Conservation (phyloP, 2,888 invertebrate genomes). For the Mesoligia furuncula region DNA sequence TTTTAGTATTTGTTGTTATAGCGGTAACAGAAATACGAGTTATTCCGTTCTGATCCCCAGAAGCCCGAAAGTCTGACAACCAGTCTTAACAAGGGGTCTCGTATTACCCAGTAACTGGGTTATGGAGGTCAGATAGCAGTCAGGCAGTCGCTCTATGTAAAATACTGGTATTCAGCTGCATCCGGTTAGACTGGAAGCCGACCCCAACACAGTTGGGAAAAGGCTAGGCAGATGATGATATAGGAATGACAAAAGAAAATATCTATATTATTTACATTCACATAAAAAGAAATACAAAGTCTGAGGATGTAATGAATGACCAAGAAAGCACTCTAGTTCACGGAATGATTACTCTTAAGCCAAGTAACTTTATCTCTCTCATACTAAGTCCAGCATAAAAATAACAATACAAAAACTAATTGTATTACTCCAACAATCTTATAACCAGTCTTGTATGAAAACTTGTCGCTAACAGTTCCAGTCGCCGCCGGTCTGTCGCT, state of each 20-base stretch:
- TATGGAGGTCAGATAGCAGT: no score
- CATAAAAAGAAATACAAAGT: neutral
- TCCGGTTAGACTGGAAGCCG: no score
- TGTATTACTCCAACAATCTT: slow-evolving; percentile 35
- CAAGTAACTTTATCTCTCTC: slow-evolving; percentile 17
- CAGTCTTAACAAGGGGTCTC: no score
- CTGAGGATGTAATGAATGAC: neutral
- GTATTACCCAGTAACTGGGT: no score
- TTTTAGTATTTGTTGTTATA: no score
- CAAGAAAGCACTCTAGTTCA: neutral
- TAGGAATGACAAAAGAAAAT: neutral
- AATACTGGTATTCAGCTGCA: no score
- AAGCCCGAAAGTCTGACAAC: no score
- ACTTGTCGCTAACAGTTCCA: slow-evolving; percentile 30
- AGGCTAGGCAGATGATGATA: no score
- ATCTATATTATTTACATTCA: neutral
- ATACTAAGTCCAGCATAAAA: slow-evolving; percentile 14
- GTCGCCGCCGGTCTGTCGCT: slow-evolving; percentile 51
- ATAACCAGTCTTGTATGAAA: slow-evolving; percentile 32
- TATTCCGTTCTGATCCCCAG: no score
- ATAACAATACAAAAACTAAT: slow-evolving; percentile 45
- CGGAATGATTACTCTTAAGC: slow-evolving; percentile 5
- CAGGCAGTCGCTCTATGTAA: no score
- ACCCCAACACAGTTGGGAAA: no score
- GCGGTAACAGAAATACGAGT: no score